These are phyloP conservation scores for Hippoglossus hippoglossus DNA, from an alignment of 2,797 vertebrate genomes.

Conservation along the genomic window DNA sequence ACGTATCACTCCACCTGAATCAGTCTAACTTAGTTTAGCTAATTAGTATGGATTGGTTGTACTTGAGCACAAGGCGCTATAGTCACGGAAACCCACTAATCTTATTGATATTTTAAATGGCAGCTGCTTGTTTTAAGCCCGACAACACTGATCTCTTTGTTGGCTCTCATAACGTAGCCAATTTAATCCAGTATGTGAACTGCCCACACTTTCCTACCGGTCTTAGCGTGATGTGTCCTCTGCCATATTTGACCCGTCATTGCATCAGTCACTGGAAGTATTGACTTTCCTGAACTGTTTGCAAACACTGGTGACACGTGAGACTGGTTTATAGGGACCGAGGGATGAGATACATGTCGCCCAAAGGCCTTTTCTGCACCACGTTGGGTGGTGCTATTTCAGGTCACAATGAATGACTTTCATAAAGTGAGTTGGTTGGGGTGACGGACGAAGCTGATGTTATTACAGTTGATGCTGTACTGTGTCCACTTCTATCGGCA, in stretches of 20 bases:
- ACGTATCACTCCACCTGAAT: slow-evolving; percentile 29
- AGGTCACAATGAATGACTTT: slow-evolving; percentile 44
- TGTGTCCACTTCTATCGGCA: background rate
- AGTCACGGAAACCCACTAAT: slow-evolving; percentile 52
- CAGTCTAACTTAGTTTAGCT: slow-evolving; percentile 47
- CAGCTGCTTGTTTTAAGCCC: slow-evolving; percentile 18
- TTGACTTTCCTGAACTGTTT: slow-evolving; percentile 73
- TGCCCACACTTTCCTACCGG: slow-evolving; percentile 9
- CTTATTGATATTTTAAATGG: slow-evolving; percentile 54
- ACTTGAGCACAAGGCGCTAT: slow-evolving; percentile 25
- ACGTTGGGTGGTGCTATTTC: slow-evolving; percentile 26
- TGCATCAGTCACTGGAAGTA: slow-evolving; percentile 55
- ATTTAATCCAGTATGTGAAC: slow-evolving; percentile 49
- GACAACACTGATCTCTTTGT: slow-evolving; percentile 45
- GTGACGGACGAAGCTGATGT: background rate
- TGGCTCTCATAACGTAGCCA: slow-evolving; percentile 30
- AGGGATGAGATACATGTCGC: slow-evolving; percentile 39
- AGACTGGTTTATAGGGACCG: slow-evolving; percentile 47
- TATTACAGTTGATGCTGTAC: background rate
- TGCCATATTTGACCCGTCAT: slow-evolving; percentile 44
- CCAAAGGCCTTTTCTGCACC: slow-evolving; percentile 46
- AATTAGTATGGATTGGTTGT: slow-evolving; percentile 43
- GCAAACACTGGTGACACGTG: slow-evolving; percentile 74
- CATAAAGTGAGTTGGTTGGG: slow-evolving; percentile 18
- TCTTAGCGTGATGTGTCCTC: slow-evolving; percentile 47